Evolutionary conservation across 1,140 invertebrate genomes (phyloP).

Genomic region (Agrilus planipennis): DNA sequence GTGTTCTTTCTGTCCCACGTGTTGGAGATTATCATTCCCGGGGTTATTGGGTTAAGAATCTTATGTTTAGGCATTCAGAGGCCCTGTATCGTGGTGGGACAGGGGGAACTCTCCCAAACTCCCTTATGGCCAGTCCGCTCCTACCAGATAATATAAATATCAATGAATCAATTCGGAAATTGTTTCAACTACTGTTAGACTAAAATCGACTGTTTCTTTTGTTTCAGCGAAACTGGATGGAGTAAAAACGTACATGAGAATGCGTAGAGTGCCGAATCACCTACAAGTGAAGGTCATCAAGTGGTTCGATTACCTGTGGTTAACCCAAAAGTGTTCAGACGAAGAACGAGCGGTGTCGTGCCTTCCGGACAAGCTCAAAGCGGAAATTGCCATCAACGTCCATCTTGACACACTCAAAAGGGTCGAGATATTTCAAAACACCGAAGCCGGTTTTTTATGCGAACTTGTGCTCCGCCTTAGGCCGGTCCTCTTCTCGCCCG

Average conservation of each 20-base stretch:
- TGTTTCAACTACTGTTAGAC: no score
- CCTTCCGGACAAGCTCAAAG: constrained; percentile 93
- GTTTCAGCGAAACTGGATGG: constrained; percentile 91
- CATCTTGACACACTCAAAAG: constrained; percentile 95
- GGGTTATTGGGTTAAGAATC: no score
- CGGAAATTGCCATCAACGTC: constrained; percentile 98
- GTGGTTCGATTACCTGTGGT: constrained; percentile 99
- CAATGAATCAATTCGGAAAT: no score
- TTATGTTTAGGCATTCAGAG: no score
- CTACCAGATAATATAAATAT: no score
- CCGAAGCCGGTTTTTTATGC: constrained; percentile 95
- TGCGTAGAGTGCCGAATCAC: constrained; percentile 87
- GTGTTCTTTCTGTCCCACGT: no score
- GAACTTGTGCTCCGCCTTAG: constrained; percentile 87
- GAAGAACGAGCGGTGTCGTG: constrained; percentile 92
- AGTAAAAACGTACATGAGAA: constrained; percentile 97
- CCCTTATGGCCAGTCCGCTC: no score
- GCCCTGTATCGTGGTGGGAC: no score
- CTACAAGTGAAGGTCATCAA: constrained; percentile 97
- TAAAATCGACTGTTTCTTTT: no score
- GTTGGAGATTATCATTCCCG: no score
- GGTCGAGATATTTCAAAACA: constrained; percentile 98
- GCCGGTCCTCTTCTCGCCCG: constrained; percentile 94
- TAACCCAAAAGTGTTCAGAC: constrained; percentile 96
- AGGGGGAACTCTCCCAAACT: no score